Evolutionary conservation across 2,888 invertebrate genomes (phyloP).

Genomic region (Seira musarum): DNA sequence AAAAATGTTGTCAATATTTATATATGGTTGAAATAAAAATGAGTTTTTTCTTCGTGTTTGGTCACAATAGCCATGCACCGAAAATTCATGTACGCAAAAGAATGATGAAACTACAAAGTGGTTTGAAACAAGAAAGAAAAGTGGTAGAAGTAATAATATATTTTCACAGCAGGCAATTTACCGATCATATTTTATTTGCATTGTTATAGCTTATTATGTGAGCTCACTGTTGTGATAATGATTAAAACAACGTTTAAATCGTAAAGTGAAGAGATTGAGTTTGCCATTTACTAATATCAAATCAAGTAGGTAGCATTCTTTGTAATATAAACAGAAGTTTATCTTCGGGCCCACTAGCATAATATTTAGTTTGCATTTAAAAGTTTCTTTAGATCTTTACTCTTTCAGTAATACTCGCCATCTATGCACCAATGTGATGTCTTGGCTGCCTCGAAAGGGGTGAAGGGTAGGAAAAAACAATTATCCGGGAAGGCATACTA

Average conservation of each 20-base stretch:
- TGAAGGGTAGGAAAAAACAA: not conserved
- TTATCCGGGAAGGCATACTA: no score
- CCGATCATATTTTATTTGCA: constrained; percentile 50
- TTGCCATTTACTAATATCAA: not conserved
- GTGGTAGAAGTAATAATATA: constrained; percentile 42
- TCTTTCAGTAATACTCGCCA: no score
- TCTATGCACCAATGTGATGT: not conserved
- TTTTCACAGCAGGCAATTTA: constrained; percentile 53
- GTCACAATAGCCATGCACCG: no score
- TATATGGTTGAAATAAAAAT: constrained; percentile 11
- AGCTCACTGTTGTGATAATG: constrained; percentile 29
- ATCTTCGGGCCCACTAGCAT: not conserved
- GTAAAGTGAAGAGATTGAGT: not conserved
- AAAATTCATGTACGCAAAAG: no score
- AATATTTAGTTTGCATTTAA: not conserved
- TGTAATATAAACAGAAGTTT: not conserved
- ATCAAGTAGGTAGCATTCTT: no score
- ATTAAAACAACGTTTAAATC: constrained; percentile 15
- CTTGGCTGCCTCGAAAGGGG: not conserved
- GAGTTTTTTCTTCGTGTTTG: not conserved
- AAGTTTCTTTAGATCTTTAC: not conserved
- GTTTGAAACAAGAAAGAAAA: not conserved
- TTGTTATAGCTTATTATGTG: constrained; percentile 20
- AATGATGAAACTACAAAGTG: not conserved
- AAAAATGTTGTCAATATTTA: constrained; percentile 50